Conservation (phyloP, 64 coral and sea anemone species). For the Pocillopora damicornis region DNA sequence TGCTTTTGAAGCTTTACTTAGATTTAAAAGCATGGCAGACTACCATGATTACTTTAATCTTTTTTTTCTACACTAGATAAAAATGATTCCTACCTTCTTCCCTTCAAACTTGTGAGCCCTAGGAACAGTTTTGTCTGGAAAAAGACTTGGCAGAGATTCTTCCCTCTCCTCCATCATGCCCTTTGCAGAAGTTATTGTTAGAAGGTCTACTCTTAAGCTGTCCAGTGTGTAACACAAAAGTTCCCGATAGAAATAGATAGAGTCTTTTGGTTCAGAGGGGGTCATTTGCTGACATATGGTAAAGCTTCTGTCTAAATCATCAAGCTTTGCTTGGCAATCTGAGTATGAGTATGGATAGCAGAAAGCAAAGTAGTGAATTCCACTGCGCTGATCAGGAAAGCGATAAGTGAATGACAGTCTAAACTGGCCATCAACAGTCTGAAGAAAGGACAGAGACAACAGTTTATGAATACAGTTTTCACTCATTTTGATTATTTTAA, state of each 20-base stretch:
- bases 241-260: constrained; percentile 84
- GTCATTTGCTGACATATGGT: constrained; percentile 59
- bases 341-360: constrained; percentile 94
- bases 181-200: constrained; percentile 86
- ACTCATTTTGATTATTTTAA: too few species aligned
- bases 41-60: too few species aligned
- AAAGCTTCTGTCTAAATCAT: constrained; percentile 53
- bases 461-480: too few species aligned
- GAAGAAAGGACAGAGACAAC: not conserved
- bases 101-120: constrained; percentile 80
- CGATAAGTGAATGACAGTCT: constrained; percentile 84
- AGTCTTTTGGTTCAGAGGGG: constrained; percentile 44
- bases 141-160: constrained; percentile 53
- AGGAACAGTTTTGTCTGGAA: constrained; percentile 71
- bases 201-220: constrained; percentile 82
- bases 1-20: too few species aligned
- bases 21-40: too few species aligned
- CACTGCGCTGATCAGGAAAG: constrained; percentile 83
- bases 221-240: constrained; percentile 85
- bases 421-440: constrained; percentile 96
- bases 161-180: constrained; percentile 70
- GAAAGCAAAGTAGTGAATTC: constrained; percentile 90
- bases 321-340: constrained; percentile 70
- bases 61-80: too few species aligned
- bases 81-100: constrained; percentile 57